A percentile compares a stretch with the other conserved stretches of the same genome.
These are phyloP conservation scores for Pseudomugil tenellus DNA, from an alignment of 2,797 vertebrate genomes.

Conservation along the genomic window DNA sequence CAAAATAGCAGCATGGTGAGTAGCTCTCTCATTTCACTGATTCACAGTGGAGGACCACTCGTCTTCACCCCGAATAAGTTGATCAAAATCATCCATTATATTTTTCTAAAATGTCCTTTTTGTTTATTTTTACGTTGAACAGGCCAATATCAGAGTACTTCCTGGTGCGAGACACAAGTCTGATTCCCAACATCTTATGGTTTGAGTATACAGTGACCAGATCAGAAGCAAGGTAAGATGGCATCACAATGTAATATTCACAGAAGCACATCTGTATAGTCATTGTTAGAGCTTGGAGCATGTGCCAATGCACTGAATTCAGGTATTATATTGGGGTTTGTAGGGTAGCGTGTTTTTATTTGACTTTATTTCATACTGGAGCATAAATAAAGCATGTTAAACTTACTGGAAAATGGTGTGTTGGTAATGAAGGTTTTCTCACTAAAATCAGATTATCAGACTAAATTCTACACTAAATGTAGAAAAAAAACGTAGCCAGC, in stretches of 20 bases:
- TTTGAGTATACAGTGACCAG: slow-evolving; percentile 99
- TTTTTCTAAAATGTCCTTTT: slow-evolving; percentile 6
- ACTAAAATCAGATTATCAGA: too few relatives aligned
- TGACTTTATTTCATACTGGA: too few relatives aligned
- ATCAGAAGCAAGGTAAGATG: slow-evolving; percentile 94
- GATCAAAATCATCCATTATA: slow-evolving; percentile 4
- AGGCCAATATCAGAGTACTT: slow-evolving; percentile 99
- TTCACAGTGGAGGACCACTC: slow-evolving; percentile 37
- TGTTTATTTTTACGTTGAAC: slow-evolving; percentile 7
- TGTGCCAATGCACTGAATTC: background rate
- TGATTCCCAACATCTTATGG: slow-evolving; percentile 99
- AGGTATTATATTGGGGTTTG: background rate
- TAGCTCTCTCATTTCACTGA: slow-evolving; percentile 44
- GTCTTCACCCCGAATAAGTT: slow-evolving; percentile 28
- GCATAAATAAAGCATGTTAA: too few relatives aligned
- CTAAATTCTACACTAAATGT: too few relatives aligned
- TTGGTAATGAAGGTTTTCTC: background rate
- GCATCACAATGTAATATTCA: too few relatives aligned
- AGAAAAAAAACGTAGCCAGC: too few relatives aligned
- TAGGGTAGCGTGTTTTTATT: background rate
- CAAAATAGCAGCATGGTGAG: slow-evolving; percentile 97
- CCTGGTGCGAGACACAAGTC: slow-evolving; percentile 97
- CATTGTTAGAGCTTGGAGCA: background rate
- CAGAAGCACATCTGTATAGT: background rate
- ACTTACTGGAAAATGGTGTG: too few relatives aligned